Conservation (phyloP, 1,140 invertebrate genomes). For the Ylistrum balloti region DNA sequence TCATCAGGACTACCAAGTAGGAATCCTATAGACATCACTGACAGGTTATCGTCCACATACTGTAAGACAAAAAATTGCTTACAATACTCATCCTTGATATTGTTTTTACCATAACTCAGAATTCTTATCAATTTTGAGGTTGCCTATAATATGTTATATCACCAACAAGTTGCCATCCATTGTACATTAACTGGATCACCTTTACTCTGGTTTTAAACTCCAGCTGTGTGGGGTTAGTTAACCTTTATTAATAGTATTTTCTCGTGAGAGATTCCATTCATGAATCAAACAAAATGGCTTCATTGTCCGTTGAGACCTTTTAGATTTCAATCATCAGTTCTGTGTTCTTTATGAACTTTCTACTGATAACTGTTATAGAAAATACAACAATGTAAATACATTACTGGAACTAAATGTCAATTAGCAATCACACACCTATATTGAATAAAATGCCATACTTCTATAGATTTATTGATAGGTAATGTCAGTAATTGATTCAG, state of each 20-base stretch:
- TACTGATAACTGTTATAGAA: background rate
- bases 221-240: background rate
- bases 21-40: conserved; percentile 99
- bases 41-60: conserved; percentile 91
- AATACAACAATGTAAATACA: background rate
- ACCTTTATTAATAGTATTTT: background rate
- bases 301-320: background rate
- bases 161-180: no score
- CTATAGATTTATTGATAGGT: background rate
- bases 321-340: background rate
- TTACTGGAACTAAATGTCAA: background rate
- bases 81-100: no score
- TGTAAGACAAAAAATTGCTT: conserved; percentile 63
- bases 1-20: conserved; percentile 93
- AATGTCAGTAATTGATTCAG: conserved; percentile 5
- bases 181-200: no score
- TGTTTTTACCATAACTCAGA: no score
- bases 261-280: background rate
- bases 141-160: no score
- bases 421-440: conserved; percentile 27
- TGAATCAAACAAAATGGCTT: background rate
- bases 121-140: no score
- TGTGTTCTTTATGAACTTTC: background rate
- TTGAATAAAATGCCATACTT: background rate
- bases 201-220: no score